phyloP scores from a whole-genome alignment of 2,113 vertebrate genomes.

The Eulacestoma nigropectus region DNA sequence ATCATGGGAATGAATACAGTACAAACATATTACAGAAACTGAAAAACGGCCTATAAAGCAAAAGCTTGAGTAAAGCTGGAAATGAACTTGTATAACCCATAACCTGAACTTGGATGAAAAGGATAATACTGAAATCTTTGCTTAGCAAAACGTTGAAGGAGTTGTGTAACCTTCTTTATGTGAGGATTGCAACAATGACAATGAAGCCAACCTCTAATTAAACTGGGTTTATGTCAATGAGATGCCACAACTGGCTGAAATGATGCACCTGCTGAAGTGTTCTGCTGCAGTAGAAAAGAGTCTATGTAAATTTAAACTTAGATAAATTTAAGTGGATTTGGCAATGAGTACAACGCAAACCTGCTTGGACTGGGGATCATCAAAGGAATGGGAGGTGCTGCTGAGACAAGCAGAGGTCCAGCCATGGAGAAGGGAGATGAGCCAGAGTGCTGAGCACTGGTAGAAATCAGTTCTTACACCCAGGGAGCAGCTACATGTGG shows the following conservation, averaged over 20 bases:
- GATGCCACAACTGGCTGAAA: neutral
- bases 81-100: neutral
- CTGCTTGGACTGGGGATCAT: neutral
- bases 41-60: neutral
- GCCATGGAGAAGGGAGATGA: neutral
- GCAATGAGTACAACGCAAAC: neutral
- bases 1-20: neutral
- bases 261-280: neutral
- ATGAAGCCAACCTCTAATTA: neutral
- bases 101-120: neutral
- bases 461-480: neutral
- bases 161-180: neutral
- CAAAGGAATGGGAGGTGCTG: neutral
- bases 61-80: neutral
- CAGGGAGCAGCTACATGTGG: fast-evolving
- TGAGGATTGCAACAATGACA: neutral
- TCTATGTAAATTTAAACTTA: neutral
- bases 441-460: neutral
- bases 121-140: neutral
- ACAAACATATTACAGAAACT: neutral
- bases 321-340: neutral
- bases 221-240: neutral
- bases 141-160: neutral
- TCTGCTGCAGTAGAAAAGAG: neutral
- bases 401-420: neutral